phyloP scores from a whole-genome alignment of 2,113 vertebrate genomes.

The Lepus americanus region DNA sequence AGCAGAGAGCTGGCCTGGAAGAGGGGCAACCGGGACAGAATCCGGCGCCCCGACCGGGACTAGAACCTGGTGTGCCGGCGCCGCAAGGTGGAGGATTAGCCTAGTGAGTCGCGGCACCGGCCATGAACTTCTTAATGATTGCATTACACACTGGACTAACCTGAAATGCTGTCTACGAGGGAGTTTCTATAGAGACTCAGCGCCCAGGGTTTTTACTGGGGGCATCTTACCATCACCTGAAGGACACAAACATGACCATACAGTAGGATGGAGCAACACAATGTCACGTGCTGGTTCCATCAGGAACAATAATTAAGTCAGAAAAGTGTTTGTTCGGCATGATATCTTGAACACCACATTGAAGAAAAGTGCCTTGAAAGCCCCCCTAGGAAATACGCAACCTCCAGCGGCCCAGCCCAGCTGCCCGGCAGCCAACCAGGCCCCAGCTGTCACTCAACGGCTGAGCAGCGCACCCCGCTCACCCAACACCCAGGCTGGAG shows the following conservation, averaged over 20 bases:
- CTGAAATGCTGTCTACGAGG: background rate
- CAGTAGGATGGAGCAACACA: background rate
- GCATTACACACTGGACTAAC: background rate
- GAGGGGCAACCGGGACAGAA: no score
- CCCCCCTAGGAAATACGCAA: background rate
- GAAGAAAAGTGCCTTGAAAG: background rate
- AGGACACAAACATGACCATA: background rate
- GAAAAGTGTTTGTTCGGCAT: background rate
- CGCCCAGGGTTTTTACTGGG: background rate
- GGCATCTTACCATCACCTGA: background rate
- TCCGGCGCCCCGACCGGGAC: no score
- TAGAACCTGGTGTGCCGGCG: no score
- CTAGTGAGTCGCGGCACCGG: background rate
- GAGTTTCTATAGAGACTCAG: background rate
- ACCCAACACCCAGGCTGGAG: background rate
- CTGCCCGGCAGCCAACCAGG: conserved; percentile 57
- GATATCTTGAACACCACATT: background rate
- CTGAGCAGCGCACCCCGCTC: conserved; percentile 48
- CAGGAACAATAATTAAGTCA: background rate
- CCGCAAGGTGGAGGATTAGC: no score
- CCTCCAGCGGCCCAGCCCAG: background rate
- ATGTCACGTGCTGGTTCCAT: background rate
- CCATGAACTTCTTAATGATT: background rate
- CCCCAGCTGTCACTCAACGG: conserved; percentile 69
- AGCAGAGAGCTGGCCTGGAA: no score